A percentile compares a stretch with the other conserved stretches of the same genome.
Conservation (phyloP, 2,113 vertebrate species). For the Megatriorchis doriae region DNA sequence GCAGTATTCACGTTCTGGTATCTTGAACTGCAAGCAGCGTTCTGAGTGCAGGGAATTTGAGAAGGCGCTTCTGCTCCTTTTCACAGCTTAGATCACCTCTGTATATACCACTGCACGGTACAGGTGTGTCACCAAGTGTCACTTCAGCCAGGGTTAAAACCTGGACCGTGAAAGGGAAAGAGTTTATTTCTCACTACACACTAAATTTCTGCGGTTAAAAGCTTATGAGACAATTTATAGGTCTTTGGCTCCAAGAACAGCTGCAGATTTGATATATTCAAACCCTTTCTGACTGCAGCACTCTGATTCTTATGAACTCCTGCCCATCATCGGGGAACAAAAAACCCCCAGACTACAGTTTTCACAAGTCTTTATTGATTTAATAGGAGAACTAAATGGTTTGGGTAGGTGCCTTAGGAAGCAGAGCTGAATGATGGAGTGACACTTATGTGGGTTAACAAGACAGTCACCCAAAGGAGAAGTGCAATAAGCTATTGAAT, state of each 20-base stretch:
- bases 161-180: not conserved
- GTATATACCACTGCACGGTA: not conserved
- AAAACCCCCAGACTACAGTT: not conserved
- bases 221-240: not conserved
- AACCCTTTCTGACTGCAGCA: not conserved
- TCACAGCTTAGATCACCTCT: not conserved
- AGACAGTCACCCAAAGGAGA: not conserved
- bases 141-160: not conserved
- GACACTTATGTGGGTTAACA: not conserved
- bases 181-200: not conserved
- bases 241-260: not conserved
- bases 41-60: not conserved
- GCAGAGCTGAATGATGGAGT: not conserved
- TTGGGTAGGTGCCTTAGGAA: not conserved
- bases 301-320: not conserved
- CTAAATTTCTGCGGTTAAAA: not conserved
- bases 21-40: not conserved
- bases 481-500: not conserved
- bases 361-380: not conserved
- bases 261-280: not conserved
- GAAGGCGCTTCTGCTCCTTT: not conserved
- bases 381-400: not conserved
- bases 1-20: not conserved
- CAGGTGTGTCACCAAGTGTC: not conserved
- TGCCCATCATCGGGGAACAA: not conserved